Conservation (phyloP, 1,140 invertebrate genomes). For the Drosophila nikananu region DNA sequence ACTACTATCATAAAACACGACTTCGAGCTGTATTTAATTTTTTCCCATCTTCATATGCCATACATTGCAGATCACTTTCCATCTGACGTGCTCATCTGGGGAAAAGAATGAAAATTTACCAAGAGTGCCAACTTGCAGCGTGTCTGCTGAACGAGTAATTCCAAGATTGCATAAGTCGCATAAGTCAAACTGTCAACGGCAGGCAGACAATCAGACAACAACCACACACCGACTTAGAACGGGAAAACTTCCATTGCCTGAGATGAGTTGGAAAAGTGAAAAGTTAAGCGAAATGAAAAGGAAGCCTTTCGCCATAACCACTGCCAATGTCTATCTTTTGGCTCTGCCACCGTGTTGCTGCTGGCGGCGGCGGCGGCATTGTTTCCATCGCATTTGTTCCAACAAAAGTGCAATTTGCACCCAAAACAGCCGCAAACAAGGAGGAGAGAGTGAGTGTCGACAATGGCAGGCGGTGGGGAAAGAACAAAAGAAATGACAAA, state of each 20-base stretch:
- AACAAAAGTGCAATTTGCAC: conserved; percentile 83
- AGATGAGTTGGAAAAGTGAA: conserved; percentile 68
- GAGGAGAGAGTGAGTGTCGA: conserved; percentile 69
- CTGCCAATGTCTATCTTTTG: conserved; percentile 17
- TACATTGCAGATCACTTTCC: background rate
- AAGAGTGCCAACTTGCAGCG: conserved; percentile 12
- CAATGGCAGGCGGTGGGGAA: conserved; percentile 49
- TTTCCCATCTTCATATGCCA: background rate
- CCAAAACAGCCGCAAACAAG: conserved; percentile 63
- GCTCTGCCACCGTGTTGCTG: conserved; percentile 46
- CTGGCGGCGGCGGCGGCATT: conserved; percentile 60
- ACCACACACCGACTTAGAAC: conserved; percentile 5
- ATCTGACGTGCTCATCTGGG: conserved; percentile 9
- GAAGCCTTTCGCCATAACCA: conserved; percentile 42
- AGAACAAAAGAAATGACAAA: conserved; percentile 62
- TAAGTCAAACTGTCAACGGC: conserved; percentile 74
- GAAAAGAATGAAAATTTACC: background rate
- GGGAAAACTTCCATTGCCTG: conserved; percentile 31
- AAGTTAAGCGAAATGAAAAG: conserved; percentile 76
- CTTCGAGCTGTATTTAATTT: background rate
- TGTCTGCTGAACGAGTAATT: conserved; percentile 52
- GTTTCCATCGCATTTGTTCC: conserved; percentile 76
- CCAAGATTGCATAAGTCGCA: conserved; percentile 63
- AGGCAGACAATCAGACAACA: conserved; percentile 48
- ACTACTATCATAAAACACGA: background rate